phyloP scores from a whole-genome alignment of 1,140 invertebrate genomes.

The Steinernema feltiae region DNA sequence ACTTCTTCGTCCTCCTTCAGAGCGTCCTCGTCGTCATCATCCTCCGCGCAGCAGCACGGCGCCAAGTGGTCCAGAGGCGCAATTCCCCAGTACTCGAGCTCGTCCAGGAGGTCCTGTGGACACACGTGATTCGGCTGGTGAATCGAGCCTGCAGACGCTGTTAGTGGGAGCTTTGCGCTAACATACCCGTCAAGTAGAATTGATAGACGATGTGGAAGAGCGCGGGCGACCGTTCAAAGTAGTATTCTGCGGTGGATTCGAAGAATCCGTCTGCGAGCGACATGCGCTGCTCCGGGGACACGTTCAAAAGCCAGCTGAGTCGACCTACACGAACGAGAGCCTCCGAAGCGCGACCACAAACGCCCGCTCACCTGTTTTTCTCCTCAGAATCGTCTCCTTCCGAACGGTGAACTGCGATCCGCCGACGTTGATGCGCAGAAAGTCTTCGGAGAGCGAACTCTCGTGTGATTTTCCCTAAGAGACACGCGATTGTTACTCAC shows the following conservation, averaged over 20 bases:
- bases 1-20: slow-evolving; percentile 31
- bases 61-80: slow-evolving; percentile 32
- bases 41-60: slow-evolving; percentile 34
- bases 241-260: slow-evolving; percentile 39
- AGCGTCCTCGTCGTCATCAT: slow-evolving; percentile 20
- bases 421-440: slow-evolving; percentile 44
- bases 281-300: slow-evolving; percentile 33
- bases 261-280: slow-evolving; percentile 40
- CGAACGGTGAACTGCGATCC: slow-evolving; percentile 43
- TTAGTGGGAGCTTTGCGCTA: too few species aligned
- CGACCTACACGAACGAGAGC: slow-evolving; percentile 22
- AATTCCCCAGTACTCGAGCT: slow-evolving; percentile 46
- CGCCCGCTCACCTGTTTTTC: slow-evolving; percentile 27
- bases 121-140: slow-evolving; percentile 45
- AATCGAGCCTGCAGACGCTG: slow-evolving; percentile 23
- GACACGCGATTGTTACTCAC: too few species aligned
- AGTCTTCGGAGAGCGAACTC: slow-evolving; percentile 21
- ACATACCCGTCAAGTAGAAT: slow-evolving; percentile 42
- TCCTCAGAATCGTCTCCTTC: slow-evolving; percentile 34
- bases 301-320: slow-evolving; percentile 23
- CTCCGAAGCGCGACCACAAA: neutral
- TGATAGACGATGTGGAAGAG: slow-evolving; percentile 47
- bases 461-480: slow-evolving; percentile 1
- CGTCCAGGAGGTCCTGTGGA: slow-evolving; percentile 44
- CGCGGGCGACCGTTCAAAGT: slow-evolving; percentile 42